Base-by-base conservation (phyloP, 2,113 vertebrate genomes). In the Protomyctophum bolini region DNA sequence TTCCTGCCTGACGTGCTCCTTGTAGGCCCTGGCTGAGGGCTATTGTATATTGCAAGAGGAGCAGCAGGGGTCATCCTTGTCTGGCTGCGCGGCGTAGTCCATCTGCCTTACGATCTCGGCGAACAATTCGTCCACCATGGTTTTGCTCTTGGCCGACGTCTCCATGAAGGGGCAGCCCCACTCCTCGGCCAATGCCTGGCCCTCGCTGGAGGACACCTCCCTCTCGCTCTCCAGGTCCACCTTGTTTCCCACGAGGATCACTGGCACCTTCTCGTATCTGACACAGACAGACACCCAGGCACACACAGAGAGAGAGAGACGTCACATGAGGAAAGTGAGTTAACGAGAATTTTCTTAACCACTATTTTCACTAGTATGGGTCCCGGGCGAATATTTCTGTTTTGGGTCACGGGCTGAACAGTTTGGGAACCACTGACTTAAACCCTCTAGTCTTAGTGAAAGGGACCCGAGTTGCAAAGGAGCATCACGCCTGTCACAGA, bases 161-260 rank as follows among this genome's bases (percentile, higher is more conserved):
- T 99, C 98, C 95, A 99, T 98, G 82, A 99, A 99, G n/a, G 98
- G 98, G 86, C 97, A 99, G 86, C 97, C 98, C 98, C 98, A 99
- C 90, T 99, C 98, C 91, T 99, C 96, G 0, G 97, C 97, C 77
- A 99, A 91, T 12, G 97, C 96, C 86, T 96, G 94, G 58, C 98
- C 98, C 87, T 99, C 97, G 8, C 84, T 95, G 45, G 95, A 92
- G 0, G 97, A 97, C 51, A 99, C 98, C 89, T 99, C 98, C 82
- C 98, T 77, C 90, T 99, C 98, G 50, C 96, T 97, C 81, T 99
- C 97, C 92, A 99, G 93, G 93, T 99, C 98, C 91, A 99, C 98
- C 84, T 99, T 99, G 91, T 99, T 99, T 69, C 98, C 98, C 72
- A 99, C 98, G 90, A 99, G 92, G 90, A 99, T 98, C 89, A 99